Percentiles rank a stretch among this genome's conserved stretches.
Evolutionary conservation across 2,888 invertebrate genomes (phyloP).

Genomic region (Lithophane ornitopus): DNA sequence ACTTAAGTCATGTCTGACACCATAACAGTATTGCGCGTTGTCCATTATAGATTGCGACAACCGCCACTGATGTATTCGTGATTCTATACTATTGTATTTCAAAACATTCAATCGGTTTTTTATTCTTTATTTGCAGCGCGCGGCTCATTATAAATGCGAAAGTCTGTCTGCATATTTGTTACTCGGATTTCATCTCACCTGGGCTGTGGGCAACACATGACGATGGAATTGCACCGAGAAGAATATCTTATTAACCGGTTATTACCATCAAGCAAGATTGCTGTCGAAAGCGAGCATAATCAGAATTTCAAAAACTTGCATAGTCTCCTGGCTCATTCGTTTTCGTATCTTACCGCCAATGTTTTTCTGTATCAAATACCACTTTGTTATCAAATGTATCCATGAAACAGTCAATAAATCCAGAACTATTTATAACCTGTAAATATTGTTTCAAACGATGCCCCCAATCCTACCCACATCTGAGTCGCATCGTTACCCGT

Average conservation of each 20-base stretch:
- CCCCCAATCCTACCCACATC: slow-evolving; percentile 40
- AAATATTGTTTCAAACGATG: slow-evolving; percentile 48
- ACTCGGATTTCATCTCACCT: slow-evolving; percentile 56
- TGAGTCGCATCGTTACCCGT: slow-evolving; percentile 56
- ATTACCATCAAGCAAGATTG: slow-evolving; percentile 45
- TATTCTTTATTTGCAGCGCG: slow-evolving; percentile 51
- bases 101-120: slow-evolving; percentile 54
- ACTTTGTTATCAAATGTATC: slow-evolving; percentile 35
- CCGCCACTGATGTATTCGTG: slow-evolving; percentile 61
- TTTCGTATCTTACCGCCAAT: slow-evolving; percentile 23
- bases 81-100: slow-evolving; percentile 57
- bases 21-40: slow-evolving; percentile 67
- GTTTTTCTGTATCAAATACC: slow-evolving; percentile 28
- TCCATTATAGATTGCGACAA: slow-evolving; percentile 66
- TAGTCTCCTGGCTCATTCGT: slow-evolving; percentile 19
- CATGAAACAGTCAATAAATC: slow-evolving; percentile 44
- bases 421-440: slow-evolving; percentile 21
- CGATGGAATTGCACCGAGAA: slow-evolving; percentile 57
- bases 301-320: slow-evolving; percentile 41
- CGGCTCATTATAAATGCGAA: slow-evolving; percentile 56
- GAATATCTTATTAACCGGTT: slow-evolving; percentile 56
- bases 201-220: slow-evolving; percentile 55
- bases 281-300: slow-evolving; percentile 44
- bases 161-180: slow-evolving; percentile 60
- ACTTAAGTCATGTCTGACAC: slow-evolving; percentile 68